A percentile compares a stretch with the other conserved stretches of the same genome.
phyloP scores from a whole-genome alignment of 2,888 invertebrate genomes.

The Drosophila gaucha region DNA sequence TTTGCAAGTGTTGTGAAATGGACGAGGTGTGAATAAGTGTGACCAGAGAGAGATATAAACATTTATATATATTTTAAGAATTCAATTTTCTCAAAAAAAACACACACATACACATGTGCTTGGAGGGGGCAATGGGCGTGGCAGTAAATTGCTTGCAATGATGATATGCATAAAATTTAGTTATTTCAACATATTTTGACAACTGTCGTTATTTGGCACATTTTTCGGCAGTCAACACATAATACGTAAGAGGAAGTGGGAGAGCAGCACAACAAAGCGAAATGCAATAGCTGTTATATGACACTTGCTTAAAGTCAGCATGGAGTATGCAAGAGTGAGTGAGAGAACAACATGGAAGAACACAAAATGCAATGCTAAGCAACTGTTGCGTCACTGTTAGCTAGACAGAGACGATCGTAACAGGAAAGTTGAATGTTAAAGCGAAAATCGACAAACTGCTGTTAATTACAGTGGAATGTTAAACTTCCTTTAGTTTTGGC shows the following conservation, averaged over 20 bases:
- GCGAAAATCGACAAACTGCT: neutral
- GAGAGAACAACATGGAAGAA: neutral
- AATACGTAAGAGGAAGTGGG: neutral
- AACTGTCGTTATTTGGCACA: conserved; percentile 56
- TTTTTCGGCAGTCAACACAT: conserved; percentile 36
- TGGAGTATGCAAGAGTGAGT: neutral
- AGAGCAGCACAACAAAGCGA: neutral
- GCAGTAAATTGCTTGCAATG: conserved; percentile 12
- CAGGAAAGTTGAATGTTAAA: neutral
- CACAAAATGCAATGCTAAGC: neutral
- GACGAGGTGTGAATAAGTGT: conserved; percentile 31
- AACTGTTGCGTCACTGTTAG: neutral
- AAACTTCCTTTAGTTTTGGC: neutral
- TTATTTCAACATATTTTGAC: conserved; percentile 20
- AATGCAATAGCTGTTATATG: conserved; percentile 49
- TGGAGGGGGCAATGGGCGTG: neutral
- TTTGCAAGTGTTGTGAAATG: conserved; percentile 46
- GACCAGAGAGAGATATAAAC: conserved; percentile 54
- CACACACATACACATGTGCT: neutral
- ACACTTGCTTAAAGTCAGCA: neutral
- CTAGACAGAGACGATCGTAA: neutral
- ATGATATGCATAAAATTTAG: conserved; percentile 31
- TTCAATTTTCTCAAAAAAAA: conserved; percentile 20
- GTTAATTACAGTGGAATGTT: neutral
- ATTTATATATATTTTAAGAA: conserved; percentile 43